Conservation (phyloP, 2,797 vertebrate species). For the Capromys pilorides region DNA sequence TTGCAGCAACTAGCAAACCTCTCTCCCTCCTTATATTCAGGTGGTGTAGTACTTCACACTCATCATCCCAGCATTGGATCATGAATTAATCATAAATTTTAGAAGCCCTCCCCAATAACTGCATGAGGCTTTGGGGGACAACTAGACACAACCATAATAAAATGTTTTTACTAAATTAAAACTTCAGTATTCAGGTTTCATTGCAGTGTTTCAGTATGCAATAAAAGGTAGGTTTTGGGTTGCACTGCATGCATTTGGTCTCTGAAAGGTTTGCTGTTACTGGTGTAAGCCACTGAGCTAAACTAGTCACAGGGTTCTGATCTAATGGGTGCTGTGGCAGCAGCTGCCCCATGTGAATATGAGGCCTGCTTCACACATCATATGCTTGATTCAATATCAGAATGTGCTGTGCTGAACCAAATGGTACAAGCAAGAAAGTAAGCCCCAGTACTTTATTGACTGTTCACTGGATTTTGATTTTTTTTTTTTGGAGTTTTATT, state of each 20-base stretch:
- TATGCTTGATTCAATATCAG: no score
- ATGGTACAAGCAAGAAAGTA: neutral
- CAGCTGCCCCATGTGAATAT: neutral
- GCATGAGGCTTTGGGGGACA: no score
- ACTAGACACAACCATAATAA: no score
- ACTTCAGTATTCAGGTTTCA: neutral
- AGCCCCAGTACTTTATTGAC: neutral
- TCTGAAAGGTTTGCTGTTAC: neutral
- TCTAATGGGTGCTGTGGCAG: neutral
- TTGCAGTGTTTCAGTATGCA: neutral
- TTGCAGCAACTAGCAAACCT: no score
- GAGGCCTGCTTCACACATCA: neutral
- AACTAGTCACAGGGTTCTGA: neutral
- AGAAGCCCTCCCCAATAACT: no score
- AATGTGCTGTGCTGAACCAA: accelerated
- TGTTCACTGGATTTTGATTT: neutral
- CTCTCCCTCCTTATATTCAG: no score
- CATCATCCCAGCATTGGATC: no score
- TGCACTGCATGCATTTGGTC: neutral
- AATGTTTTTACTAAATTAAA: neutral
- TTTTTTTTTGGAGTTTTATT: neutral
- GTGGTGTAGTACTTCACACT: no score
- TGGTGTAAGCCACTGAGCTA: neutral
- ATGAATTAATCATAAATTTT: no score
- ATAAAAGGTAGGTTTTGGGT: neutral